phyloP scores from a whole-genome alignment of 2,888 invertebrate species.

The Oegoconia quadripuncta region DNA sequence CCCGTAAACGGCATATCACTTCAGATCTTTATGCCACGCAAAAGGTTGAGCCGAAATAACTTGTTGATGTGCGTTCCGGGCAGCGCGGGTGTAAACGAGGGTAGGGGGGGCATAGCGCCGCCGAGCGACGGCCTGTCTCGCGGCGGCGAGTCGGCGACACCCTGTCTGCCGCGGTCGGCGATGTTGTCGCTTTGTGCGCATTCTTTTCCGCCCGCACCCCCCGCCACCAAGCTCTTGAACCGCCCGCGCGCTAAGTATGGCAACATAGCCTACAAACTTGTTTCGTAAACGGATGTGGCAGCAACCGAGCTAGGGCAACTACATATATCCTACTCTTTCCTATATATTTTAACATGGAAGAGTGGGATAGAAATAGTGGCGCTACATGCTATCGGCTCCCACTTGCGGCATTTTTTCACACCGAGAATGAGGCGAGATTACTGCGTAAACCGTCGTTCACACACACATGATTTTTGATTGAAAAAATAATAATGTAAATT shows the following conservation, averaged over 20 bases:
- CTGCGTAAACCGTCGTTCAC: constrained; percentile 66
- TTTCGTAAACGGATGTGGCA: constrained; percentile 86
- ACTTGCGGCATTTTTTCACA: constrained; percentile 82
- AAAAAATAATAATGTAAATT: no score
- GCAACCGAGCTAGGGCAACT: constrained; percentile 67
- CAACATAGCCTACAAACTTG: constrained; percentile 83
- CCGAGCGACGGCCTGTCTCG: constrained; percentile 88
- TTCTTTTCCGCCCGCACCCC: constrained; percentile 74
- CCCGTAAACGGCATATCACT: constrained; percentile 37
- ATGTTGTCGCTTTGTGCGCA: constrained; percentile 81
- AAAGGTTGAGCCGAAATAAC: constrained; percentile 70
- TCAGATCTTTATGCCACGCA: constrained; percentile 54
- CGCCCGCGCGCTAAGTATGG: constrained; percentile 67
- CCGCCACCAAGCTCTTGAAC: constrained; percentile 52
- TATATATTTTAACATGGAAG: constrained; percentile 26
- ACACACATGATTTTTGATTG: constrained; percentile 23
- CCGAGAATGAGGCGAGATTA: constrained; percentile 83
- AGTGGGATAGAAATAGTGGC: constrained; percentile 68
- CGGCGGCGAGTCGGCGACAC: constrained; percentile 93
- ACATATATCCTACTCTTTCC: constrained; percentile 46
- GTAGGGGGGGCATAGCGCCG: constrained; percentile 68
- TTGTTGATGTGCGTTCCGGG: constrained; percentile 75
- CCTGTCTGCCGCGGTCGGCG: constrained; percentile 93
- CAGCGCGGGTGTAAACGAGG: constrained; percentile 55
- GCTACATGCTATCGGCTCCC: constrained; percentile 80